Evolutionary conservation across 2,888 invertebrate genomes (phyloP), one percentile per base, ranked within the genome.

Genomic region (Stenotaenia linearis): DNA sequence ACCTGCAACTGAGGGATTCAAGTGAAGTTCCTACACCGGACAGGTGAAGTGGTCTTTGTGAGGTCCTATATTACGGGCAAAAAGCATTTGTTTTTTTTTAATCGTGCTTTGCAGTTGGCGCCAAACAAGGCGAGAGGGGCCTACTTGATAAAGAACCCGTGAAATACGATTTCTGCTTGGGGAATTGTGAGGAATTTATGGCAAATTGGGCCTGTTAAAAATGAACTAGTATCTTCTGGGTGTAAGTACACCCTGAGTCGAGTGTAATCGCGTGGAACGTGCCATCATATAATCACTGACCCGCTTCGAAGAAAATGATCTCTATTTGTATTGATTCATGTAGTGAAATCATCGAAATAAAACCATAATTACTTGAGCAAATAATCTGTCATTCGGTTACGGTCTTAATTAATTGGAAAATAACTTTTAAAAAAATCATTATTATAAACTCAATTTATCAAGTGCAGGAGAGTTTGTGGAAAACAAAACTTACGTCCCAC

Each of bases 231-330:
- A n/a, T 69, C 69, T 69, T 69, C 28, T 28, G 69, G 28, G 69
- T 69, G 69, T 69, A 69, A 69, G 69, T 69, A 69, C 28, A 69
- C 28, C 69, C 69, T 28, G 69, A 69, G 69, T 69, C 15, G n/a
- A n/a, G 69, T 69, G 69, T 69, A 69, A 69, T 69, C 69, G 69
- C 28, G 69, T 69, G 28, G 69, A 69, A 69, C 69, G 25, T 12
- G 28, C 28, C 28, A 69, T 69, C 69, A 69, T 25, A 28, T 12
- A 69, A 69, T 69, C 69, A 28, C 12, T 69, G 69, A 69, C 69
- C 69, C 69, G 69, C 25, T 69, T 69, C 69, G 10, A 28, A 69
- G 28, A 25, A 28, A 69, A 28, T 69, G 69, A 69, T 69, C 69
- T 4, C 21, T 50, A n/a, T 50, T 50, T 50, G 50, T 40, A 40